These are phyloP conservation scores for Crypturellus undulatus DNA, from an alignment of 2,113 vertebrate genomes.

Conservation along the genomic window DNA sequence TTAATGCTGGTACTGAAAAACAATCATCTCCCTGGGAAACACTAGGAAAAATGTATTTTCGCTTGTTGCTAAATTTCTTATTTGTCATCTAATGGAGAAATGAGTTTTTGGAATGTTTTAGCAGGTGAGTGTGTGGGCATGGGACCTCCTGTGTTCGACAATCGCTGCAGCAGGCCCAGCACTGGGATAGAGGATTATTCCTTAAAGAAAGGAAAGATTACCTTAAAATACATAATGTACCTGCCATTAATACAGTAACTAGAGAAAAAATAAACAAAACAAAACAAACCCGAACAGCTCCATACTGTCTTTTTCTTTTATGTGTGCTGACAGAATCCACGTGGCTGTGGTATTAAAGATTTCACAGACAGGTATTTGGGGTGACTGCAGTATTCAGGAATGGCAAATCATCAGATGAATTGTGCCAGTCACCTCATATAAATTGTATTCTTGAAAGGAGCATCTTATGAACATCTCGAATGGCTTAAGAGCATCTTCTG, in stretches of 20 bases:
- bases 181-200: not conserved
- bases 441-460: not conserved
- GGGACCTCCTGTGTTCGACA: not conserved
- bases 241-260: not conserved
- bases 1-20: not conserved
- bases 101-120: not conserved
- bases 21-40: not conserved
- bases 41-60: not conserved
- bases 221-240: not conserved
- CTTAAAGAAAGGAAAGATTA: not conserved
- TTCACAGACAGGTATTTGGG: not conserved
- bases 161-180: not conserved
- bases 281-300: not conserved
- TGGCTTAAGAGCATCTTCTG: not conserved
- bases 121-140: not conserved
- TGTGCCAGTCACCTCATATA: not conserved
- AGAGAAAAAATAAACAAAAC: not conserved
- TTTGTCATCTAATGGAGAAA: not conserved
- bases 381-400: not conserved
- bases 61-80: not conserved
- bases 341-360: not conserved
- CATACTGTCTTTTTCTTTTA: accelerated
- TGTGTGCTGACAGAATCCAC: accelerated
- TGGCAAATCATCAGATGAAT: not conserved
- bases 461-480: not conserved